Evolutionary conservation across 2,797 vertebrate genomes (phyloP).

Genomic region (Chelon auratus): DNA sequence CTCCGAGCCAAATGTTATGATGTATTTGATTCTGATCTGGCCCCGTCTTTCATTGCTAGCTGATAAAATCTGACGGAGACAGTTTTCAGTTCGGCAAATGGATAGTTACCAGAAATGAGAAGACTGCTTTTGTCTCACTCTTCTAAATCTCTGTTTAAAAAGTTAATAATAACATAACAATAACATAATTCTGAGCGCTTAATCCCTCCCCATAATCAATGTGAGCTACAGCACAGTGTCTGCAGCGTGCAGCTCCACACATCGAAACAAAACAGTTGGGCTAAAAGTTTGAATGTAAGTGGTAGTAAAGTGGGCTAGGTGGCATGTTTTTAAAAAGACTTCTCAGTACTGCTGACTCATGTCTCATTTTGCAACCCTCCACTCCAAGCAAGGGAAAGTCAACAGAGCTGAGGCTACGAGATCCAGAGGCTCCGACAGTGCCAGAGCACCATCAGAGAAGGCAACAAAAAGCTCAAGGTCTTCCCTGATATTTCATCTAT

Average conservation of each 20-base stretch:
- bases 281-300: not conserved
- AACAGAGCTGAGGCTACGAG: slow-evolving; percentile 79
- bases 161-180: no score
- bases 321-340: slow-evolving; percentile 21
- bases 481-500: slow-evolving; percentile 59
- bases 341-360: slow-evolving; percentile 72
- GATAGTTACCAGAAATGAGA: not conserved
- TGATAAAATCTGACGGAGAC: not conserved
- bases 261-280: not conserved
- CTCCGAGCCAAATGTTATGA: not conserved
- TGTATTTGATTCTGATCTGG: no score
- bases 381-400: slow-evolving; percentile 83
- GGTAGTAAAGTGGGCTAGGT: slow-evolving; percentile 3
- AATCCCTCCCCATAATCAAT: no score
- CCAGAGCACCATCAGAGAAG: slow-evolving; percentile 82
- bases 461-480: slow-evolving; percentile 91
- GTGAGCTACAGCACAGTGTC: no score
- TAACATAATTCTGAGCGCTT: not conserved
- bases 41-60: not conserved
- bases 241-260: not conserved
- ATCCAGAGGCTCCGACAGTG: slow-evolving; percentile 83
- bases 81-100: not conserved
- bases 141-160: no score
- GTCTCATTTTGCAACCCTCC: slow-evolving; percentile 7
- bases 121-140: not conserved